These are phyloP conservation scores for Semibalanus balanoides DNA, from an alignment of 1,140 invertebrate genomes.

Conservation along the genomic window DNA sequence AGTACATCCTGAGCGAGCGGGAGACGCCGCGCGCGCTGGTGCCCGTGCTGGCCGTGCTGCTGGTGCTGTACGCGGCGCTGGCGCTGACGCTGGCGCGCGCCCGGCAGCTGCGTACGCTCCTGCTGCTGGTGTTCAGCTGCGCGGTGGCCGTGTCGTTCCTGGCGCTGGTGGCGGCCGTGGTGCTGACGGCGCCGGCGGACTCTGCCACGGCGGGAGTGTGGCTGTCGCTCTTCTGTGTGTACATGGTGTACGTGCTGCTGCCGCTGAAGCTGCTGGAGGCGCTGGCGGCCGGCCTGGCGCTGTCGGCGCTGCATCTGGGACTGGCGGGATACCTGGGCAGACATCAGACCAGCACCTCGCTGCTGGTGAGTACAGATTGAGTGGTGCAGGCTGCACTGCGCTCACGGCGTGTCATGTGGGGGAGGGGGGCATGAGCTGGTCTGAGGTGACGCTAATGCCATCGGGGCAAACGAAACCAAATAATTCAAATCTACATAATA, in stretches of 20 bases:
- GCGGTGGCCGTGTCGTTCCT: constrained; percentile 40
- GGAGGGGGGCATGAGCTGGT: no score
- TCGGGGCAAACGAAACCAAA: no score
- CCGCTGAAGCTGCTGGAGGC: constrained; percentile 44
- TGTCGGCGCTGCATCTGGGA: constrained; percentile 15
- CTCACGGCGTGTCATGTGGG: no score
- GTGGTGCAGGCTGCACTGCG: no score
- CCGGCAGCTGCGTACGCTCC: constrained; percentile 65
- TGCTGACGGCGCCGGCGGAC: constrained; percentile 26
- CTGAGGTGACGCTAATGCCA: no score
- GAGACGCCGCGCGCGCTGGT: constrained; percentile 15
- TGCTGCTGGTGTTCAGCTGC: constrained; percentile 65
- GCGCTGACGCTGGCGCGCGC: constrained; percentile 58
- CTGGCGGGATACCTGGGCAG: not conserved
- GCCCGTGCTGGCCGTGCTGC: constrained; percentile 26
- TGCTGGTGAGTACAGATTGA: no score
- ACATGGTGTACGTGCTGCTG: constrained; percentile 72
- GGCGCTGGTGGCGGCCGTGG: constrained; percentile 28
- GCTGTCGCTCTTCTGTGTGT: constrained; percentile 61
- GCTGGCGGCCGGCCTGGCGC: constrained; percentile 25
- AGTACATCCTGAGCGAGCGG: constrained; percentile 26
- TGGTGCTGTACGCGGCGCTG: constrained; percentile 42
- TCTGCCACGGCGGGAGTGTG: constrained; percentile 42
- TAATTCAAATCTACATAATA: no score
- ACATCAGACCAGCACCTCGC: not conserved